phyloP scores from a whole-genome alignment of 1,140 invertebrate genomes.

The Eufriesea mexicana region DNA sequence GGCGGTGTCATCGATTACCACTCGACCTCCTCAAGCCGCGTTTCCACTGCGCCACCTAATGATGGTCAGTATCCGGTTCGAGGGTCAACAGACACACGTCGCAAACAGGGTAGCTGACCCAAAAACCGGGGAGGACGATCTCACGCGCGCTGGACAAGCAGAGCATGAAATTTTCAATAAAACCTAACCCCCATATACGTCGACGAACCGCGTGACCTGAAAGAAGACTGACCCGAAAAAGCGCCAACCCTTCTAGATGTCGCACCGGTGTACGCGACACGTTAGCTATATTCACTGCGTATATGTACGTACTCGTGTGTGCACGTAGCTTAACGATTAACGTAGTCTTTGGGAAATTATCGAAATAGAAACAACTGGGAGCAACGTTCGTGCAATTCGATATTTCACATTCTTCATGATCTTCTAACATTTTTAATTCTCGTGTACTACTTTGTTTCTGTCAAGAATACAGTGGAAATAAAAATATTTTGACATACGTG shows the following conservation, averaged over 20 bases:
- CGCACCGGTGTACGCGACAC: too few species aligned
- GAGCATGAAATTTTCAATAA: conserved; percentile 55
- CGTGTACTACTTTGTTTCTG: too few species aligned
- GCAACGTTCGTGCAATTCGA: too few species aligned
- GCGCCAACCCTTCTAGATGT: background rate
- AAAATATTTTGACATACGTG: too few species aligned
- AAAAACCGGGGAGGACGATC: conserved; percentile 22
- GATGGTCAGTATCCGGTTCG: conserved; percentile 30
- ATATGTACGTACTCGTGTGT: too few species aligned
- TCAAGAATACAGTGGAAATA: too few species aligned
- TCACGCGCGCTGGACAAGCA: conserved; percentile 15
- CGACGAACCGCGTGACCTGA: conserved; percentile 7
- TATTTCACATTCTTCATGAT: too few species aligned
- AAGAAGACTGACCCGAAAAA: conserved; percentile 15
- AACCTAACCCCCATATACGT: background rate
- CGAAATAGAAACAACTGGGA: too few species aligned
- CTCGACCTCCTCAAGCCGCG: background rate
- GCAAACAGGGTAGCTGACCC: conserved; percentile 29
- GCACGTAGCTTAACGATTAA: too few species aligned
- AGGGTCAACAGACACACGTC: conserved; percentile 17
- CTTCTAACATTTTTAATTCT: too few species aligned
- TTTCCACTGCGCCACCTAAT: background rate
- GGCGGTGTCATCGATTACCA: background rate
- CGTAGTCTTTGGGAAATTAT: too few species aligned
- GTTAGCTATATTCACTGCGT: too few species aligned